Evolutionary conservation across 2,797 vertebrate species (phyloP).

Genomic region (Bradypus variegatus): DNA sequence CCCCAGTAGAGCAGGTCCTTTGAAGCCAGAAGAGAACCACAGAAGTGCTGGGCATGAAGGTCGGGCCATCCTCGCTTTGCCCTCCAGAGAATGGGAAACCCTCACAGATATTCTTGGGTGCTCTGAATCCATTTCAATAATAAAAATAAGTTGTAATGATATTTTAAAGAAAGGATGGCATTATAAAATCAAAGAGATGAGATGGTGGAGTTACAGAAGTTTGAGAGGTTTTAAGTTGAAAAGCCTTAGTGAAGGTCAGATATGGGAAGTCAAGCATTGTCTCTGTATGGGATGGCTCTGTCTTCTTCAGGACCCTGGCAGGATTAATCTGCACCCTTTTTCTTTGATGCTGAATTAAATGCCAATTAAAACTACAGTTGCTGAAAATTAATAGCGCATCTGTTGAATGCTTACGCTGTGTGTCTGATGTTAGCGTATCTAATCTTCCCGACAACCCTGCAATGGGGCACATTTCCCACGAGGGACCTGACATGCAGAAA

Average conservation of each 20-base stretch:
- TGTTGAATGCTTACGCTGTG: neutral
- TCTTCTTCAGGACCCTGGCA: neutral
- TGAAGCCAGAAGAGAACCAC: neutral
- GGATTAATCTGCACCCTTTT: neutral
- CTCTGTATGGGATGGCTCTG: neutral
- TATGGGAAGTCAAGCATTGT: neutral
- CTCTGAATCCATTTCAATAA: neutral
- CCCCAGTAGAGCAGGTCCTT: neutral
- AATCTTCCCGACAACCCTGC: neutral
- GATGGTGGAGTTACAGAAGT: neutral
- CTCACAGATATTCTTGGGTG: neutral
- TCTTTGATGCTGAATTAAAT: neutral
- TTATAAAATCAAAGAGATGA: neutral
- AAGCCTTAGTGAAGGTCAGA: neutral
- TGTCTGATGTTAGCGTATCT: neutral
- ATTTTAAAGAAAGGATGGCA: neutral
- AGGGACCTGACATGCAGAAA: neutral
- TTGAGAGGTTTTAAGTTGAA: neutral
- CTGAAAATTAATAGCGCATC: neutral
- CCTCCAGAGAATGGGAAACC: neutral
- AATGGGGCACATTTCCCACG: neutral
- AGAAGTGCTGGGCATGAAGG: neutral
- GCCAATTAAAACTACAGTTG: neutral
- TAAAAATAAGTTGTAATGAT: neutral
- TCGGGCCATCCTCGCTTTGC: neutral